phyloP scores from a whole-genome alignment of 1,140 invertebrate genomes.

The Brachionus koreanus region DNA sequence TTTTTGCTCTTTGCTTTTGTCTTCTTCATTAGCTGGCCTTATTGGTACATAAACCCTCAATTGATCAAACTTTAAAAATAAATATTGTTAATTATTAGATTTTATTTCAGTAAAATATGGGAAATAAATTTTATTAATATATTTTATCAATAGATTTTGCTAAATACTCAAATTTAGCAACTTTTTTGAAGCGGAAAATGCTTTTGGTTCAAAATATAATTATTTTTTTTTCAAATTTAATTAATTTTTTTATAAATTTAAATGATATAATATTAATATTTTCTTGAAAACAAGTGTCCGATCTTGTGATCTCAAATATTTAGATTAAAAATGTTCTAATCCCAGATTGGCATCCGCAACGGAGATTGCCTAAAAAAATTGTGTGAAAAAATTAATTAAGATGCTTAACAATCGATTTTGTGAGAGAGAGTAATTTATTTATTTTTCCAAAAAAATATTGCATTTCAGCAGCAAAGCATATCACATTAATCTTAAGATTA shows the following conservation, averaged over 20 bases:
- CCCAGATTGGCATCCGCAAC: neutral
- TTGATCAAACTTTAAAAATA: neutral
- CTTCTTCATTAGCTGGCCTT: neutral
- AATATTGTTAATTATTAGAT: neutral
- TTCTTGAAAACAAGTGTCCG: neutral
- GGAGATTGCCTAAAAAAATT: neutral
- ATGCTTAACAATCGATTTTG: neutral
- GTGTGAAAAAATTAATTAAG: neutral
- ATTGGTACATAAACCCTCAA: constrained; percentile 10
- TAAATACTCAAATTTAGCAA: neutral
- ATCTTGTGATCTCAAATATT: neutral
- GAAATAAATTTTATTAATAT: too few relatives aligned
- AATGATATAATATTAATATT: too few relatives aligned
- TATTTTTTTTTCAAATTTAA: too few relatives aligned
- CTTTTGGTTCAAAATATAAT: too few relatives aligned
- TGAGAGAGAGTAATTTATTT: neutral
- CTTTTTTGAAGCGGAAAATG: neutral
- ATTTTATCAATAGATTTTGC: neutral
- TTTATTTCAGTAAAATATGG: neutral
- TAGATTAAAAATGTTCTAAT: neutral
- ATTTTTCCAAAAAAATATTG: neutral
- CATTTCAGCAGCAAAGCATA: neutral
- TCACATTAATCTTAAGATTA: neutral
- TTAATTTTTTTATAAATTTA: too few relatives aligned
- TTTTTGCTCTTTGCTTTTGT: neutral